A percentile compares a stretch with the other conserved stretches of the same genome.
Conservation (phyloP, 2,797 vertebrate genomes). For the Peromyscus eremicus region DNA sequence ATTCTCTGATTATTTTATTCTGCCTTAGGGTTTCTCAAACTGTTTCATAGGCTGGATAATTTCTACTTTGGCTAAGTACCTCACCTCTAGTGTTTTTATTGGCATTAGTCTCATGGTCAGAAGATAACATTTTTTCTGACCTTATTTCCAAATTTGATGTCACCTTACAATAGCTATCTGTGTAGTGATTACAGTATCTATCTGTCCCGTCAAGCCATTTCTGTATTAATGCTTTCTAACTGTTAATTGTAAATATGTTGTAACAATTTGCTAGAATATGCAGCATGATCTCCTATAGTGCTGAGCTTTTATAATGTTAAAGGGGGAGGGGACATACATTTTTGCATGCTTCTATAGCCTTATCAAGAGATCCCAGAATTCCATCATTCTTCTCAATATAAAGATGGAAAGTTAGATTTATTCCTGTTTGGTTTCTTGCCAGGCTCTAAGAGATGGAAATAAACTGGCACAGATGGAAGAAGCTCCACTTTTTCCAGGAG, state of each 20-base stretch:
- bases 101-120: conserved; percentile 64
- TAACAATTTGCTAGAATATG: conserved; percentile 65
- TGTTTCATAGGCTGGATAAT: conserved; percentile 1
- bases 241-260: conserved; percentile 67
- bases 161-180: conserved; percentile 72
- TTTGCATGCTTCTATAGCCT: conserved; percentile 80
- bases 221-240: conserved; percentile 80
- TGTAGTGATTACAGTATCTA: conserved; percentile 68
- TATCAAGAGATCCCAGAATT: conserved; percentile 78
- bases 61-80: conserved; percentile 37
- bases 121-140: conserved; percentile 67
- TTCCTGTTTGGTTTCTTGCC: conserved; percentile 85
- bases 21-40: background rate
- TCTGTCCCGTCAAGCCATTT: conserved; percentile 78
- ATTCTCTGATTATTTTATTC: conserved; percentile 17
- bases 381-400: conserved; percentile 33
- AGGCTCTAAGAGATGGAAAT: conserved; percentile 92
- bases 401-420: conserved; percentile 84
- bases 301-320: conserved; percentile 79
- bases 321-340: conserved; percentile 52
- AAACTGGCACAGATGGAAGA: conserved; percentile 93
- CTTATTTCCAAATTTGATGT: conserved; percentile 66
- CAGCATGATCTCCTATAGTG: conserved; percentile 71
- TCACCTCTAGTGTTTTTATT: conserved; percentile 49
- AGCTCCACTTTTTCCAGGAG: conserved; percentile 95